Percentiles rank a stretch among this genome's conserved stretches.
Evolutionary conservation across 1,140 invertebrate species (phyloP).

Genomic region (Macrostomum lignano): DNA sequence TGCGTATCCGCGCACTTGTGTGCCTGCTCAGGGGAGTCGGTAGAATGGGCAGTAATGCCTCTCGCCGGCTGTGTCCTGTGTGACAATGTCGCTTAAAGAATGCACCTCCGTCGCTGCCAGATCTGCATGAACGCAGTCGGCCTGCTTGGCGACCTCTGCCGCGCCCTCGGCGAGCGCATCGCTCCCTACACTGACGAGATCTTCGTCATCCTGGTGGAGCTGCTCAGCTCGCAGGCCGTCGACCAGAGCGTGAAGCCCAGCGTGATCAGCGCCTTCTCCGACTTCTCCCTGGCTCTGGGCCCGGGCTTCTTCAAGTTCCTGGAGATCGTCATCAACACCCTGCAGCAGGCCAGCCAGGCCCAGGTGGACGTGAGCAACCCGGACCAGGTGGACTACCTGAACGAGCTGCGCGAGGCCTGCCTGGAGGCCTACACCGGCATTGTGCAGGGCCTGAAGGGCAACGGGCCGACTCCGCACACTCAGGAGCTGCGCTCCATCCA

Average conservation of each 20-base stretch:
- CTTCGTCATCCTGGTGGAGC: conserved; percentile 58
- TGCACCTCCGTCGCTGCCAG: no score
- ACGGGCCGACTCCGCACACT: no score
- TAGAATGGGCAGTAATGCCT: no score
- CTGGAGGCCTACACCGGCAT: conserved; percentile 85
- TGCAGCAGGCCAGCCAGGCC: conserved; percentile 61
- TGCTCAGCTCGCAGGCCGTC: conserved; percentile 35
- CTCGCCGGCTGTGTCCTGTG: no score
- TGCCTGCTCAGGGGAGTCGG: no score
- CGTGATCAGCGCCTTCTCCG: conserved; percentile 74
- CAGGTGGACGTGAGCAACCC: conserved; percentile 65
- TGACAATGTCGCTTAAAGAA: no score
- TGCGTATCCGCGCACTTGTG: no score
- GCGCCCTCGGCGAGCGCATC: conserved; percentile 52
- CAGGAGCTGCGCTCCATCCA: no score
- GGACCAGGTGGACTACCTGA: conserved; percentile 77
- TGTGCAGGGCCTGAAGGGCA: conserved; percentile 66
- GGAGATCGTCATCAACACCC: conserved; percentile 54
- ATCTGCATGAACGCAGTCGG: conserved; percentile 72
- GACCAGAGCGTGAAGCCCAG: conserved; percentile 45
- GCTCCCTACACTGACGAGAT: conserved; percentile 77
- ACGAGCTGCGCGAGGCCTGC: conserved; percentile 70
- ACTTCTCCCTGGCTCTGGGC: conserved; percentile 71
- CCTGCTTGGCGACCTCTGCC: conserved; percentile 66
- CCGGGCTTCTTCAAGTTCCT: conserved; percentile 70